Percentiles rank a stretch among this genome's conserved stretches.
phyloP scores from a whole-genome alignment of 2,888 invertebrate species.

The Leptarthrus brevirostris region DNA sequence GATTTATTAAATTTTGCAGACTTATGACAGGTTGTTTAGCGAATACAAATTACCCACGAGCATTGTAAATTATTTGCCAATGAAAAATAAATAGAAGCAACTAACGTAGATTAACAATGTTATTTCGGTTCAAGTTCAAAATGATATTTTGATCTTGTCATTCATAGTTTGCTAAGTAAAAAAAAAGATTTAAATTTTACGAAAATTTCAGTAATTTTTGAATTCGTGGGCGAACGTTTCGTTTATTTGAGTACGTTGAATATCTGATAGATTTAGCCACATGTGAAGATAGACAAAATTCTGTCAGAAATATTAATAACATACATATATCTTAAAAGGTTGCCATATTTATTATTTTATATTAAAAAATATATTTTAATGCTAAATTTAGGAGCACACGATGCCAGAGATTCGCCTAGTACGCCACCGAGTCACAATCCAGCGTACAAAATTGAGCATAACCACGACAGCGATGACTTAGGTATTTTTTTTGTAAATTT shows the following conservation, averaged over 20 bases:
- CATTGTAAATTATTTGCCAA: slow-evolving; percentile 12
- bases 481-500: slow-evolving; percentile 55
- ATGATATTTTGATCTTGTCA: slow-evolving; percentile 17
- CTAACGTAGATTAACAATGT: slow-evolving; percentile 5
- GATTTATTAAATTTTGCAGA: slow-evolving; percentile 14
- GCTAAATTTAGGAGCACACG: slow-evolving; percentile 61
- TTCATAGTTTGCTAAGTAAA: background rate
- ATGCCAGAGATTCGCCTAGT: slow-evolving; percentile 65
- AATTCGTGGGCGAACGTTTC: slow-evolving; percentile 7
- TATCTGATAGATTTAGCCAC: background rate
- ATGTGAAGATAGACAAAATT: background rate
- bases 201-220: background rate
- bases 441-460: slow-evolving; percentile 65
- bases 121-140: slow-evolving; percentile 33
- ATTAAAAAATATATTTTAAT: background rate
- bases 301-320: background rate
- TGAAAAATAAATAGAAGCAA: background rate
- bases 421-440: slow-evolving; percentile 67
- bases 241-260: background rate
- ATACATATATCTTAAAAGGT: too few relatives aligned
- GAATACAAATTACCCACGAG: slow-evolving; percentile 10
- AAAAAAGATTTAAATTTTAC: background rate
- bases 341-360: too few relatives aligned
- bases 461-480: slow-evolving; percentile 60
- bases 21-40: background rate